Evolutionary conservation across 2,888 invertebrate species (phyloP).

Genomic region (Mycalesis mineus): DNA sequence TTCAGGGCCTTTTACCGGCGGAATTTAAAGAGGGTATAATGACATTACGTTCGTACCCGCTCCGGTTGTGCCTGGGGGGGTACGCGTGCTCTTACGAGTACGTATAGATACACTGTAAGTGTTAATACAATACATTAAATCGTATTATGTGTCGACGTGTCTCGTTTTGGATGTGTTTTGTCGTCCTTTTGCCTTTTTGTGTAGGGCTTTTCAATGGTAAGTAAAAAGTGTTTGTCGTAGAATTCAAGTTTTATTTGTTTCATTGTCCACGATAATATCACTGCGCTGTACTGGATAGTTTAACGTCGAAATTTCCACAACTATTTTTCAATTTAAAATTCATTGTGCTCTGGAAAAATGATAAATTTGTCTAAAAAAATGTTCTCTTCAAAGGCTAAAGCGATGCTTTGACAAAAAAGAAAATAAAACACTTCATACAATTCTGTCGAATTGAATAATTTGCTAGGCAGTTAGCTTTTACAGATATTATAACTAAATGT

Average conservation of each 20-base stretch:
- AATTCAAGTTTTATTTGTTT: no score
- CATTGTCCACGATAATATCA: neutral
- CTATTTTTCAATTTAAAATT: no score
- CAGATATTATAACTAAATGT: no score
- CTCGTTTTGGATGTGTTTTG: neutral
- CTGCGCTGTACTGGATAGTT: neutral
- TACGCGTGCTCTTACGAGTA: neutral
- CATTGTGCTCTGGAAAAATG: no score
- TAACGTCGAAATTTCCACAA: neutral
- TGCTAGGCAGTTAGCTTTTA: no score
- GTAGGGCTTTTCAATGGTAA: neutral
- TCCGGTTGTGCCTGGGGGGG: constrained; percentile 8
- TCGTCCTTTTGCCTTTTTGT: neutral
- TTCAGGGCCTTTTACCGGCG: constrained; percentile 43
- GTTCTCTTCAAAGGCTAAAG: no score
- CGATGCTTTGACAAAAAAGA: no score
- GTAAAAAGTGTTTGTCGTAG: no score
- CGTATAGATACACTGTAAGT: neutral
- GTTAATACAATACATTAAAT: neutral
- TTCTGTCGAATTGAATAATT: no score
- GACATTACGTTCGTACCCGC: constrained; percentile 39
- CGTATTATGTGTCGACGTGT: neutral
- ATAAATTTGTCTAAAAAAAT: no score
- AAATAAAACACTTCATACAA: no score
- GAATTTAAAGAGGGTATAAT: constrained; percentile 56